Evolutionary conservation across 2,888 invertebrate genomes (phyloP).

Genomic region (Zonitis immaculata): DNA sequence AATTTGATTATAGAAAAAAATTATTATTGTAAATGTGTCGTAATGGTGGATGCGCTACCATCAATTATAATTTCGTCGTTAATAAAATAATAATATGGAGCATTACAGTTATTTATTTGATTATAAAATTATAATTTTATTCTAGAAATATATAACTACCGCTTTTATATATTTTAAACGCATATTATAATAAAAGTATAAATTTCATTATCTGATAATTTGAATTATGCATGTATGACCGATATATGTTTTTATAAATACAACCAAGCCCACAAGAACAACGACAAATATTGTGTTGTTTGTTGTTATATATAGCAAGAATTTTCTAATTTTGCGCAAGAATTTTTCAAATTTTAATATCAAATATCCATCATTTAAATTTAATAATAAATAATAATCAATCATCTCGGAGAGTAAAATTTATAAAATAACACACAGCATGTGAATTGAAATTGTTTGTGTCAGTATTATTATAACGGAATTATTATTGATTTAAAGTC

Average conservation of each 20-base stretch:
- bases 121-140: neutral
- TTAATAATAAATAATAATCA: too few species aligned
- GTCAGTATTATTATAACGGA: constrained; percentile 13
- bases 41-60: neutral
- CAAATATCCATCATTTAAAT: neutral
- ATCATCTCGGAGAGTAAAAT: neutral
- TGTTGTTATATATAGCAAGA: neutral
- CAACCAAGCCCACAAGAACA: constrained; percentile 4
- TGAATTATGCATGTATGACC: constrained; percentile 3
- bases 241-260: neutral
- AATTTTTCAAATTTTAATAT: neutral
- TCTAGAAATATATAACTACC: neutral
- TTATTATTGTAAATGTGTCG: neutral
- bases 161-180: too few species aligned
- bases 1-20: neutral
- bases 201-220: constrained; percentile 6
- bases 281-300: constrained; percentile 7
- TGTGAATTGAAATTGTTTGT: constrained; percentile 1
- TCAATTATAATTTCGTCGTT: neutral
- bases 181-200: neutral
- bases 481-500: constrained; percentile 8
- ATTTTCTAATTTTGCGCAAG: constrained; percentile 3
- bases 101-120: neutral
- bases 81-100: neutral
- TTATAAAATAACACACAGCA: constrained; percentile 1